phyloP scores from a whole-genome alignment of 2,888 invertebrate species.

The Rhodophaea formosa region DNA sequence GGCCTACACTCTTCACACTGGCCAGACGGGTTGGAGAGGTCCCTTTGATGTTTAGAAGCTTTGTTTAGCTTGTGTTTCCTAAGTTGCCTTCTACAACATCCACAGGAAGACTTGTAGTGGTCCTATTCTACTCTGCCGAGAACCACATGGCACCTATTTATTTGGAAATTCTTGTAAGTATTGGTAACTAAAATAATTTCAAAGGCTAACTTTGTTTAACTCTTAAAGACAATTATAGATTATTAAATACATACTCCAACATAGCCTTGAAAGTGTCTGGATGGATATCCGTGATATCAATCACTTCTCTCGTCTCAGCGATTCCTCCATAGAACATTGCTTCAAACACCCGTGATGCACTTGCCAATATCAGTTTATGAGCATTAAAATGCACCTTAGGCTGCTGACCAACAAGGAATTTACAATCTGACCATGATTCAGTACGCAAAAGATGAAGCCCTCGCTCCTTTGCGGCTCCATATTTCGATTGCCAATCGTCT shows the following conservation, averaged over 20 bases:
- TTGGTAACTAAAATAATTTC: background rate
- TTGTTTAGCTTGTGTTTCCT: too few relatives aligned
- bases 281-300: background rate
- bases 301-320: constrained; percentile 1
- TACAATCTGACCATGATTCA: background rate
- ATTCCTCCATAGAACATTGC: background rate
- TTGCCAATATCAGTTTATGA: constrained; percentile 3
- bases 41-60: too few relatives aligned
- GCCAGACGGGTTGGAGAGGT: too few relatives aligned
- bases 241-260: background rate
- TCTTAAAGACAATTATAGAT: background rate
- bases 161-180: background rate
- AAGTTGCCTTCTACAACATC: too few relatives aligned
- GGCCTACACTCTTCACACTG: too few relatives aligned
- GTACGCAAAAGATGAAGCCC: background rate
- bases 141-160: too few relatives aligned
- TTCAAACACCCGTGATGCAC: background rate
- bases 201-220: too few relatives aligned
- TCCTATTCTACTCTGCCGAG: too few relatives aligned
- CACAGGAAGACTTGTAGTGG: too few relatives aligned
- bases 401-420: background rate
- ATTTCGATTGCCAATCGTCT: constrained; percentile 1
- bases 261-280: background rate
- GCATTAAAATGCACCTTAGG: background rate
- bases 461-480: background rate